A percentile compares a stretch with the other conserved stretches of the same genome.
These are phyloP conservation scores for Drosophila anceps DNA, from an alignment of 2,888 invertebrate species.

Conservation along the genomic window DNA sequence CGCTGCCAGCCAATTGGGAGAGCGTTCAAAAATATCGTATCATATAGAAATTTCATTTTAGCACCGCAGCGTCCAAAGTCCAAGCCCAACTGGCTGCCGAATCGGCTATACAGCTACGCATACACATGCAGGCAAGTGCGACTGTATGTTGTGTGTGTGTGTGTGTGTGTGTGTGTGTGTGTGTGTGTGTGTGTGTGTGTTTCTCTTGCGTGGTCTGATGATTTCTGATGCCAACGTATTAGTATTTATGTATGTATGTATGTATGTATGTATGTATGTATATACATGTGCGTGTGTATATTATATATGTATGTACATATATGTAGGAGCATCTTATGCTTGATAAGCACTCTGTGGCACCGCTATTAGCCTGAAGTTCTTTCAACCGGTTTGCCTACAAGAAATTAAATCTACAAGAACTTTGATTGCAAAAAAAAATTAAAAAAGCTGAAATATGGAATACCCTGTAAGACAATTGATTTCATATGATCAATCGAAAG, in stretches of 20 bases:
- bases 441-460: background rate
- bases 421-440: background rate
- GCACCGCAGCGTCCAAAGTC: conserved; percentile 68
- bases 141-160: conserved; percentile 1
- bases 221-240: conserved; percentile 44
- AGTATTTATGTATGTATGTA: conserved; percentile 19
- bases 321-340: conserved; percentile 61
- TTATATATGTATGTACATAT: background rate
- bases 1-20: conserved; percentile 45
- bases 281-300: too few relatives aligned
- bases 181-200: conserved; percentile 25
- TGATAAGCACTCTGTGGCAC: conserved; percentile 67
- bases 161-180: too few relatives aligned
- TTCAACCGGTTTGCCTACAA: conserved; percentile 66
- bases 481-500: too few relatives aligned
- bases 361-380: conserved; percentile 63
- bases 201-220: conserved; percentile 45
- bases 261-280: conserved; percentile 12
- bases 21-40: conserved; percentile 60
- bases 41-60: conserved; percentile 73
- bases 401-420: conserved; percentile 19
- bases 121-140: conserved; percentile 1
- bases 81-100: conserved; percentile 51
- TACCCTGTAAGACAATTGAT: background rate
- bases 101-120: conserved; percentile 20